phyloP scores from a whole-genome alignment of 2,113 vertebrate genomes.

The Rattus rattus region DNA sequence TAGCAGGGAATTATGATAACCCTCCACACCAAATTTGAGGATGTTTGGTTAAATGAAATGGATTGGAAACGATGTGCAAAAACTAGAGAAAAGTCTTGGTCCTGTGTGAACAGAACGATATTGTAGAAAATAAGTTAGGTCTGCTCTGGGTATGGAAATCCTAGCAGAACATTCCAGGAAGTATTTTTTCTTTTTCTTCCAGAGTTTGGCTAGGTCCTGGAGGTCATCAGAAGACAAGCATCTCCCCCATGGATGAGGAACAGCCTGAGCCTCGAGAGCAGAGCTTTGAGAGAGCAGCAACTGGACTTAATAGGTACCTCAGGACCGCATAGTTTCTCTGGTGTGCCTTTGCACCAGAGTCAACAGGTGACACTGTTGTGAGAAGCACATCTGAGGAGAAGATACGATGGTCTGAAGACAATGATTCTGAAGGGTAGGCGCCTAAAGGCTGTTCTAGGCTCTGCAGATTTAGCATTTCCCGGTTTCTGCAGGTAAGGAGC shows the following conservation, averaged over 20 bases:
- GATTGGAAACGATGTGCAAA: not conserved
- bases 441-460: not conserved
- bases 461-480: not conserved
- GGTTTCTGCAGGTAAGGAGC: not conserved
- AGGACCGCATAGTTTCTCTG: not conserved
- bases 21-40: not conserved
- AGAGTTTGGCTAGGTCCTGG: not conserved
- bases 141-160: not conserved
- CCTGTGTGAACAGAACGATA: not conserved
- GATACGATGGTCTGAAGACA: not conserved
- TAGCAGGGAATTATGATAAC: not conserved
- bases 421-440: not conserved
- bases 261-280: not conserved
- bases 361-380: not conserved
- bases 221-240: not conserved
- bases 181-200: not conserved
- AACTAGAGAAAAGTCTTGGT: not conserved
- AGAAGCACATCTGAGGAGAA: not conserved
- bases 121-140: slow-evolving; percentile 9
- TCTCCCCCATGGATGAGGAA: fast-evolving
- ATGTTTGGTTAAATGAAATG: not conserved
- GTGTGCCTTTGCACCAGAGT: not conserved
- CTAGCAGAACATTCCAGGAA: slow-evolving; percentile 40
- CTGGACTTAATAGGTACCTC: not conserved
- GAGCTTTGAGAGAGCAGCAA: not conserved